Conservation (phyloP, 2,888 invertebrate genomes). For the Gisinianus flammeolus region DNA sequence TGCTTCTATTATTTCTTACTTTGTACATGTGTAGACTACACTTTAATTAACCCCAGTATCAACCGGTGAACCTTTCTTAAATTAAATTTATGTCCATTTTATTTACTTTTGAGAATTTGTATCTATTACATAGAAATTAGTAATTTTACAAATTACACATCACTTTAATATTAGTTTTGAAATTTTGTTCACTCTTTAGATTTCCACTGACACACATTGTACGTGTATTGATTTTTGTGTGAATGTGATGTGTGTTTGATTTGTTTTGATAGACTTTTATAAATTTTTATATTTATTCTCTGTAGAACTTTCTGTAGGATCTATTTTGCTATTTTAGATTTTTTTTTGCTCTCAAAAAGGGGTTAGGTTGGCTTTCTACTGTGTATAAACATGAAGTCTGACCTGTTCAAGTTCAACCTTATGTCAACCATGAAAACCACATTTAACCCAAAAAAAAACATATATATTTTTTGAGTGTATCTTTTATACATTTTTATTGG, state of each 20-base stretch:
- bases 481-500: too few species aligned
- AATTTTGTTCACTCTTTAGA: not conserved
- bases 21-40: not conserved
- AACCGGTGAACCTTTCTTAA: too few species aligned
- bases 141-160: not conserved
- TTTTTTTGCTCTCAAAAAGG: slow-evolving; percentile 37
- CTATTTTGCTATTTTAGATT: not conserved
- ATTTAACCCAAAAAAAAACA: too few species aligned
- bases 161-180: not conserved
- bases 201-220: not conserved
- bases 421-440: too few species aligned
- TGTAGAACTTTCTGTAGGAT: not conserved
- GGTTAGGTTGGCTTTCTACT: slow-evolving; percentile 29
- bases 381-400: slow-evolving; percentile 12
- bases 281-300: not conserved
- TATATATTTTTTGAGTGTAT: too few species aligned
- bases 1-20: not conserved
- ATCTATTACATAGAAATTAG: not conserved
- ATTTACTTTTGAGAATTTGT: not conserved
- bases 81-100: too few species aligned
- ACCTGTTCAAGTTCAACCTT: not conserved
- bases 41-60: not conserved
- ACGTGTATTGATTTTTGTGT: not conserved
- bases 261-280: not conserved
- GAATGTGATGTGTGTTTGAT: not conserved